Conservation (phyloP, 2,888 invertebrate genomes). For the Choristoneura rosaceana region DNA sequence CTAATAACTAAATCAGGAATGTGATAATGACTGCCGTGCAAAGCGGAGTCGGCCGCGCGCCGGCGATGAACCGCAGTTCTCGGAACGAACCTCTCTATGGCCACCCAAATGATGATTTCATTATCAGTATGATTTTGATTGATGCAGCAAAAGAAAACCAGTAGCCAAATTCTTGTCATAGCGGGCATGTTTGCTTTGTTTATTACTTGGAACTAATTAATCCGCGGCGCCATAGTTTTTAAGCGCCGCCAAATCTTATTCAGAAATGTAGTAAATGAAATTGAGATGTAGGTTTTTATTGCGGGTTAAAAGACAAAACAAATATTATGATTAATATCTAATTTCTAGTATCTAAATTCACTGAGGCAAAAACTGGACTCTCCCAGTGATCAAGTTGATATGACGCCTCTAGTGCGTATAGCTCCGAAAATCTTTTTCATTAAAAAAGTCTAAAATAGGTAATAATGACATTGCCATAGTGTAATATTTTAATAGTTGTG, state of each 20-base stretch:
- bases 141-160: constrained; percentile 81
- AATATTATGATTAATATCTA: neutral
- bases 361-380: too few relatives aligned
- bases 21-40: constrained; percentile 78
- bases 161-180: constrained; percentile 79
- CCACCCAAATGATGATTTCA: constrained; percentile 86
- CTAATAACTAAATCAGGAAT: constrained; percentile 85
- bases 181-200: constrained; percentile 78
- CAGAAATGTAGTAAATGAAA: constrained; percentile 48
- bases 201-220: constrained; percentile 84
- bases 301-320: neutral
- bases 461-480: too few relatives aligned
- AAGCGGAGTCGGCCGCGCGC: constrained; percentile 54
- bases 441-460: too few relatives aligned
- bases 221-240: constrained; percentile 82
- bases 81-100: constrained; percentile 79
- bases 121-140: constrained; percentile 86
- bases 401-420: too few relatives aligned
- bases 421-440: too few relatives aligned
- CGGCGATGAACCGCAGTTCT: constrained; percentile 67
- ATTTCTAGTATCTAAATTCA: neutral
- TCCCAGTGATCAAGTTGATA: too few relatives aligned
- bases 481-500: neutral
- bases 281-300: constrained; percentile 32
- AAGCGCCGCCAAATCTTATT: constrained; percentile 53